Evolutionary conservation across 2,797 vertebrate species (phyloP), one percentile per base, ranked within the genome.

Genomic region (Mus caroli): DNA sequence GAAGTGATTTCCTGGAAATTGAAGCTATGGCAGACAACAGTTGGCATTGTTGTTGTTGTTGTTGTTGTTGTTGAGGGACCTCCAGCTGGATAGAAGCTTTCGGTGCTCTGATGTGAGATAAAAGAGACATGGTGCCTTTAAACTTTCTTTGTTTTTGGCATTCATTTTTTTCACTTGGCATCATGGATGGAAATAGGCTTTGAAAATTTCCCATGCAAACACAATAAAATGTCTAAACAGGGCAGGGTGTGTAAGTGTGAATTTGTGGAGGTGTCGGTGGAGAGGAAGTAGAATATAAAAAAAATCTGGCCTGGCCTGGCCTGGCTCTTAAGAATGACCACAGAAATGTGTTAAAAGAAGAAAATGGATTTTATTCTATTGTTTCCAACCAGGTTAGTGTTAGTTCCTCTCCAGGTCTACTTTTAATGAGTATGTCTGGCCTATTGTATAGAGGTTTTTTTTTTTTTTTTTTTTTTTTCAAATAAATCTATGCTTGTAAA

Each of bases 201-300:
- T 62, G 87, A 73, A 95, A 85, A 93, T 96, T 95, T 86, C 76
- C 73, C 95, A 50, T 20, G 43, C 80, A 92, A 97, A 88, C 88
- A 94, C 80, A 95, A 50, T 94, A 91, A 97, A 95, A 89, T 90
- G 79, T 91, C 43, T 90, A 31, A 92, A 92, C 64, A n/a, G 67
- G 76, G 73, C 20, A 94, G 90, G 85, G 92, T 93, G 56, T 94
- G 95, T 95, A 83, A 76, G 90, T 96, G 90, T 95, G 92, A 97
- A 93, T 40, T 62, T 92, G 78, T 93, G 85, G 73, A 24, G 60
- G 71, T 88, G 73, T 78, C 34, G 69, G 79, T 46, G 34, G 87
- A 91, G 52, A 76, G 92, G 91, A 73, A 96, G 90, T 54, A 76
- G 34, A 64, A n/a, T 84, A 76, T 69, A 83, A 93, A 85, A 89